A percentile compares a stretch with the other conserved stretches of the same genome.
Conservation (phyloP, 53 echinoderm and acorn worm genomes). For the Holothuria scabra region DNA sequence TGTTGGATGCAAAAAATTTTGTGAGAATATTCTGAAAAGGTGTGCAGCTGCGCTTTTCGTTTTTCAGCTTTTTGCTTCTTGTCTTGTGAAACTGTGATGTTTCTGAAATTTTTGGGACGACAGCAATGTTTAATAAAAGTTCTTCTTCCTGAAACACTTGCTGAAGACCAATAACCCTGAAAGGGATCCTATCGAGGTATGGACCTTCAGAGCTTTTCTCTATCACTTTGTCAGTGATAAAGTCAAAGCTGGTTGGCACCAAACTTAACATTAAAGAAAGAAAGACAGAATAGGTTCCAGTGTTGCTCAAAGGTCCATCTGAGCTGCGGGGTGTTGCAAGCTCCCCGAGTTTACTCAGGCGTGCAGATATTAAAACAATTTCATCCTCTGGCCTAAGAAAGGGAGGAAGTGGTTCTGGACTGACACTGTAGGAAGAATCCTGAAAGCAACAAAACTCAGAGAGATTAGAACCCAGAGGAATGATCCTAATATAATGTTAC, state of each 20-base stretch:
- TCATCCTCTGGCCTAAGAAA: conserved; percentile 63
- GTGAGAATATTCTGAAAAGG: conserved; percentile 71
- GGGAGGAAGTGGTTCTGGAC: conserved; percentile 73
- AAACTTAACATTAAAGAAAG: conserved; percentile 86
- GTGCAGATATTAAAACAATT: conserved; percentile 72
- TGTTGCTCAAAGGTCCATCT: conserved; percentile 54
- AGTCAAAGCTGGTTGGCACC: conserved; percentile 79
- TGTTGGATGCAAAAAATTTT: conserved; percentile 74
- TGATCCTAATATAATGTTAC: too few relatives aligned
- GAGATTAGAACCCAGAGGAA: too few relatives aligned
- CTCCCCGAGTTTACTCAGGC: conserved; percentile 68
- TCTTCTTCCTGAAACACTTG: conserved; percentile 61
- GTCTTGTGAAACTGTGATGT: conserved; percentile 33
- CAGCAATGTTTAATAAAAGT: conserved; percentile 60
- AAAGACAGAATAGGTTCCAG: conserved; percentile 77
- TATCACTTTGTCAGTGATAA: conserved; percentile 49
- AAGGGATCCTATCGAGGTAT: conserved; percentile 61
- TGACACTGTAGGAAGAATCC: conserved; percentile 89
- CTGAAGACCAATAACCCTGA: conserved; percentile 85
- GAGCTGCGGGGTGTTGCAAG: conserved; percentile 57
- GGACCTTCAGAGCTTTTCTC: conserved; percentile 29
- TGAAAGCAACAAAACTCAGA: background rate
- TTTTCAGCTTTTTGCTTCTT: conserved; percentile 56
- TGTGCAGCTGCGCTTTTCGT: conserved; percentile 46
- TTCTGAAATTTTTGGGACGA: conserved; percentile 65